Evolutionary conservation across 2,888 invertebrate genomes (phyloP), one percentile per base, ranked within the genome.

Genomic region (Standfussiana lucernea): DNA sequence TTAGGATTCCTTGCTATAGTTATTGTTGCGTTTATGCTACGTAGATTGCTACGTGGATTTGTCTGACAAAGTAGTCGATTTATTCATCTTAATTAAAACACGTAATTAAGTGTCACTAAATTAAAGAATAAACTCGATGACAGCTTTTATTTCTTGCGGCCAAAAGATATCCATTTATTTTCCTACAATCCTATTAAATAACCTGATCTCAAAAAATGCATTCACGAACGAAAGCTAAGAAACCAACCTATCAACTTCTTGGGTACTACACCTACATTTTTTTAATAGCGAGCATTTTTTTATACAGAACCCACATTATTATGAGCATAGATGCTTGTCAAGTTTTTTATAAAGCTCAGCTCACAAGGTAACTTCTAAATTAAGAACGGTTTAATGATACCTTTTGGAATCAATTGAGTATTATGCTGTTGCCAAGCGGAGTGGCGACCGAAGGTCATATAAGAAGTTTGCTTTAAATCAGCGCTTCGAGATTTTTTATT

Each of bases 301-400:
- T 82, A 81, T 86, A 85, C 89, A 75, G 91, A 92, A 91, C 91
- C 90, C 90, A 77, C 79, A 77, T 84, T 88, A 79, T 86, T 89
- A 85, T 81, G 82, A 85, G 80, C 84, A 87, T 88, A 86, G 89
- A 88, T 88, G 89, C 90, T 90, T 90, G 86, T 88, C 90, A 86
- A 83, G 86, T 83, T 86, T 89, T 88, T 89, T 89, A 86, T 85
- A 83, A 90, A 90, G 87, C 90, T 86, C 86, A 83, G 87, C 90
- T 88, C 86, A 89, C 92, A 90, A 91, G 91, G 92, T 90, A 91
- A 91, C 89, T 91, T 92, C 91, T 92, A 92, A 92, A 92, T 92
- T 91, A 91, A 92, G 91, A 92, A 91, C 89, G 85, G 90, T 91
- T 89, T 91, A 91, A 92, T 92, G 90, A 92, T 91, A 92, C 91